Conservation (phyloP, 2,888 invertebrate genomes). For the Synergus japonicus region DNA sequence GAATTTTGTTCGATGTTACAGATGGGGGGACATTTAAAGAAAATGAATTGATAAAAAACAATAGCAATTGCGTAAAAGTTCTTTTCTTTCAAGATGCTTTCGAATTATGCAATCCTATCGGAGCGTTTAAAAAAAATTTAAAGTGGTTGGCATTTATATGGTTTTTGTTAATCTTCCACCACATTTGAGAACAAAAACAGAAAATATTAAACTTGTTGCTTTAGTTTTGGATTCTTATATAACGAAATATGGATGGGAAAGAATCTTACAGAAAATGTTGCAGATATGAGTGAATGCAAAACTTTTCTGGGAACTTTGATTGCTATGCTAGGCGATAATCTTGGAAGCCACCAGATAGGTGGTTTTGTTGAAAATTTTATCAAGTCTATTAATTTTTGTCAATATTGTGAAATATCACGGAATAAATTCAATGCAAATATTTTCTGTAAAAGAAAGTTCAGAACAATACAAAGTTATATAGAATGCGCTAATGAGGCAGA, state of each 20-base stretch:
- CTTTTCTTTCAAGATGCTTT: slow-evolving; percentile 56
- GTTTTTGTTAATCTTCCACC: slow-evolving; percentile 51
- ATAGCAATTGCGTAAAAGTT: slow-evolving; percentile 43
- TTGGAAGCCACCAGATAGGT: slow-evolving; percentile 45
- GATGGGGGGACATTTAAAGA: slow-evolving; percentile 51
- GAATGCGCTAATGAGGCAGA: slow-evolving; percentile 29
- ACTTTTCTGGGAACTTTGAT: slow-evolving; percentile 49
- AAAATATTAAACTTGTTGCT: slow-evolving; percentile 49
- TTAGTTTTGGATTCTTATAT: slow-evolving; percentile 48
- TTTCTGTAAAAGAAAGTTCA: slow-evolving; percentile 19
- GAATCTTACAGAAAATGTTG: slow-evolving; percentile 45
- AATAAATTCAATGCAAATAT: slow-evolving; percentile 43
- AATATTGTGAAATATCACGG: slow-evolving; percentile 49
- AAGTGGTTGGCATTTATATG: slow-evolving; percentile 51
- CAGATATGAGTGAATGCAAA: slow-evolving; percentile 45
- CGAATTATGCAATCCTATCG: slow-evolving; percentile 53
- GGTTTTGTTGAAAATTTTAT: slow-evolving; percentile 58
- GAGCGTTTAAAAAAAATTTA: slow-evolving; percentile 51
- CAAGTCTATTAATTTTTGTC: slow-evolving; percentile 49
- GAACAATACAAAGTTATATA: slow-evolving; percentile 36
- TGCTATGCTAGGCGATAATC: slow-evolving; percentile 40
- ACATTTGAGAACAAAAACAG: slow-evolving; percentile 45
- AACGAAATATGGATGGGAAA: slow-evolving; percentile 46
- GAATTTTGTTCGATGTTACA: slow-evolving; percentile 48
- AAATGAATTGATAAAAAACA: slow-evolving; percentile 49